Conservation (phyloP, 2,113 vertebrate genomes). For the Chaenocephalus aceratus region DNA sequence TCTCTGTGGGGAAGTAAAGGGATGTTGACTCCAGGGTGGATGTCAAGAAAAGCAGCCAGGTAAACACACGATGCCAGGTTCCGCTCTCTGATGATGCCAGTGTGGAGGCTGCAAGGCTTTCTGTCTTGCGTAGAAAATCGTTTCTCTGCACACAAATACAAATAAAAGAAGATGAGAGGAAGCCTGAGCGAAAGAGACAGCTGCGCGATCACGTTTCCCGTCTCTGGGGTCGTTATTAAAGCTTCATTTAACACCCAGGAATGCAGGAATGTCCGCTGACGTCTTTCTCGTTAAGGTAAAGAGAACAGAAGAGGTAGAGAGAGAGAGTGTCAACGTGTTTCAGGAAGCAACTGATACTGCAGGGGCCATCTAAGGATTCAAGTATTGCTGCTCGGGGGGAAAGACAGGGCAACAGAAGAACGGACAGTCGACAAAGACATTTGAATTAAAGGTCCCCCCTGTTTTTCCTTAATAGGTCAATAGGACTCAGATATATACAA, state of each 20-base stretch:
- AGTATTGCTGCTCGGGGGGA: conserved; percentile 41
- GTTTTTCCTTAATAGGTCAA: too few species aligned
- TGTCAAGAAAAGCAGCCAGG: conserved; percentile 19
- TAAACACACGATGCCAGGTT: conserved; percentile 22
- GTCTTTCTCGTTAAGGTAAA: conserved; percentile 67
- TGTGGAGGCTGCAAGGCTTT: not conserved
- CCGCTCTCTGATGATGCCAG: conserved; percentile 22
- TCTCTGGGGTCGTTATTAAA: conserved; percentile 82
- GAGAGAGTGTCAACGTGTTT: conserved; percentile 45
- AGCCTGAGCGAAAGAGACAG: conserved; percentile 27
- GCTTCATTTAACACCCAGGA: conserved; percentile 69
- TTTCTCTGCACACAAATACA: not conserved
- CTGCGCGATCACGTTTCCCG: conserved; percentile 41
- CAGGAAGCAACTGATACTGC: conserved; percentile 66
- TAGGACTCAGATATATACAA: too few species aligned
- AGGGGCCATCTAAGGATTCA: conserved; percentile 62
- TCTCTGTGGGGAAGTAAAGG: conserved; percentile 67
- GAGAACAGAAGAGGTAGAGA: conserved; percentile 5
- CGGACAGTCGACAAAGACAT: conserved; percentile 17
- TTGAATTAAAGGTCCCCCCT: not conserved
- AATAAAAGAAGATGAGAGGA: not conserved
- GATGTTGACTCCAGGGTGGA: conserved; percentile 71
- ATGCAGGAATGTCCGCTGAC: conserved; percentile 83
- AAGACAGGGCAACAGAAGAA: conserved; percentile 32
- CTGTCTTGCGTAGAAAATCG: not conserved